Evolutionary conservation across 2,113 vertebrate genomes (phyloP).

Genomic region (Gymnorhina tibicen): DNA sequence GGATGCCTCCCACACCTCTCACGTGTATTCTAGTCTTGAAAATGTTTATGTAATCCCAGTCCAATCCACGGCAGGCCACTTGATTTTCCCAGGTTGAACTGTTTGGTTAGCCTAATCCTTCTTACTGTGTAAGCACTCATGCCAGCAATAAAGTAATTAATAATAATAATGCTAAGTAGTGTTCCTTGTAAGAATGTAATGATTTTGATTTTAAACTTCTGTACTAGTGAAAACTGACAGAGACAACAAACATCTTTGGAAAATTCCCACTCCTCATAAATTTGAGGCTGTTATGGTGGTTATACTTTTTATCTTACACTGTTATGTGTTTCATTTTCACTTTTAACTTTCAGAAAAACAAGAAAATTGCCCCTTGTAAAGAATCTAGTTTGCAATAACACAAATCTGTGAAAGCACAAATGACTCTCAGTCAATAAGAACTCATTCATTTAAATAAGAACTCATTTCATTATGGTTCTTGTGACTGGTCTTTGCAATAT

Average conservation of each 20-base stretch:
- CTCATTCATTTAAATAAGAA: not conserved
- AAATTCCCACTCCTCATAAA: not conserved
- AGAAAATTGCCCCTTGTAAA: not conserved
- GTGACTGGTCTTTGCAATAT: not conserved
- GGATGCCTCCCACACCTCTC: not conserved
- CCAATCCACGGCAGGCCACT: not conserved
- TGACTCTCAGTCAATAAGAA: not conserved
- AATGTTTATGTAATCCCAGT: not conserved
- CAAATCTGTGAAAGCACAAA: not conserved
- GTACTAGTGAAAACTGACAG: not conserved
- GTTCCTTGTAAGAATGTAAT: not conserved
- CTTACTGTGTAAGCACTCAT: not conserved
- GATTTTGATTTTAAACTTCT: not conserved
- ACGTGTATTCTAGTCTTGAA: not conserved
- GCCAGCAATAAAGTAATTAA: not conserved
- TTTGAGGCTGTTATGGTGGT: not conserved
- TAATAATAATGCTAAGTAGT: not conserved
- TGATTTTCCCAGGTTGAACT: not conserved
- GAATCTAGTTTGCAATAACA: not conserved
- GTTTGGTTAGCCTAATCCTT: not conserved
- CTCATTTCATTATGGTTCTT: not conserved
- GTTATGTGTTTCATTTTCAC: not conserved
- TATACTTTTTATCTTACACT: not conserved
- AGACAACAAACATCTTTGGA: not conserved
- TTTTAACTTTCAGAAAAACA: not conserved